phyloP scores from a whole-genome alignment of 1,140 invertebrate species.

The Diploscapter pachys region DNA sequence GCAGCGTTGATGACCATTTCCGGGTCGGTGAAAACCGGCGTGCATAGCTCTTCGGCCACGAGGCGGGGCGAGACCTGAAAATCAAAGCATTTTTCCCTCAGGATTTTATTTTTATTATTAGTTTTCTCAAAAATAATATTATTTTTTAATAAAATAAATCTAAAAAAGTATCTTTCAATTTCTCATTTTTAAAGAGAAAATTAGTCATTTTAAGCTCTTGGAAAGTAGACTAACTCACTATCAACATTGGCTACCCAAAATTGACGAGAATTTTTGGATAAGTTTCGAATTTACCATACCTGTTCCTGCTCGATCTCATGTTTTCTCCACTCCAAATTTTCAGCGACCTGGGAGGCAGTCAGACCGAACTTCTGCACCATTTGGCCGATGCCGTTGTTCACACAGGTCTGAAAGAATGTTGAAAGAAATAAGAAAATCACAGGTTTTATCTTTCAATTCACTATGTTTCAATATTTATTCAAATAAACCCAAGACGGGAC shows the following conservation, averaged over 20 bases:
- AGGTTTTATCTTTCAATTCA: no score
- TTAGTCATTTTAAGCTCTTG: neutral
- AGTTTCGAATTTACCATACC: slow-evolving; percentile 64
- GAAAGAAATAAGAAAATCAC: no score
- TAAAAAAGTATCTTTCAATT: neutral
- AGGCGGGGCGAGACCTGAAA: slow-evolving; percentile 12
- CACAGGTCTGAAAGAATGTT: slow-evolving; percentile 36
- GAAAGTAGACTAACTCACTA: neutral
- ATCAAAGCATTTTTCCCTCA: neutral
- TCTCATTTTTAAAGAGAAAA: neutral
- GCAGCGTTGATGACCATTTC: slow-evolving; percentile 70
- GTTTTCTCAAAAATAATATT: no score
- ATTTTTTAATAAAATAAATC: no score
- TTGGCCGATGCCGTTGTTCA: slow-evolving; percentile 45
- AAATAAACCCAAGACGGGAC: no score
- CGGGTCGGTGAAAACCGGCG: slow-evolving; percentile 20
- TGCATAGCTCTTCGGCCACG: slow-evolving; percentile 41
- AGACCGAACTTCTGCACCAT: slow-evolving; percentile 74
- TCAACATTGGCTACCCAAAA: neutral
- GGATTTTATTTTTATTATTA: no score
- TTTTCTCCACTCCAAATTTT: slow-evolving; percentile 91
- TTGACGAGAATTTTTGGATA: slow-evolving; percentile 54
- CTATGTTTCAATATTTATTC: no score
- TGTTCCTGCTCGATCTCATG: slow-evolving; percentile 90
- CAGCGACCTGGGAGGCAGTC: slow-evolving; percentile 90